Base-by-base conservation (phyloP, 2,113 vertebrate genomes). In the Spea bombifrons region DNA sequence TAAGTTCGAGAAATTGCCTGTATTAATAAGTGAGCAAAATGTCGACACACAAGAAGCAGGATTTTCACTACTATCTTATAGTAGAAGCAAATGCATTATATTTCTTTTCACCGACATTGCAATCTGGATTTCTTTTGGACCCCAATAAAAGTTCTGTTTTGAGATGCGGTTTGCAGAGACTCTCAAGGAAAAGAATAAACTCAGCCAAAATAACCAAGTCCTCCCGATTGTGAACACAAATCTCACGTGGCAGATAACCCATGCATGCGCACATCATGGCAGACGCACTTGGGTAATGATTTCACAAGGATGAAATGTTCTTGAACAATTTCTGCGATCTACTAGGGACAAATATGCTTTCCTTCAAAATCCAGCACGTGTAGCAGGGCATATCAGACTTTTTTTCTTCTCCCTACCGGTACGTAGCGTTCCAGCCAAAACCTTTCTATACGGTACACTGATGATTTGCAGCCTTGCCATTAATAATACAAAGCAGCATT, bases 221-320 rank as follows among this genome's bases (percentile, higher is more conserved):
- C 9, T 65, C 43, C 57, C 57, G 66, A 30, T 73, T 67, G 8
- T 59, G 30, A 59, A 73, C 49, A 80, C 63, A 67, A 67, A 79
- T 66, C 71, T 80, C 16, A 59, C 49, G 13, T 17, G 53, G 82
- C 80, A 85, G 82, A 81, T 46, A 71, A 71, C 69, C 65, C 72
- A 0, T 77, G 70, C 75, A 78, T 83, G 70, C 75, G 47, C 68
- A 5, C 53, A 76, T 71, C 74, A 5, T 73, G 82, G 80, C 82
- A 76, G 81, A 67, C 2, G 53, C 81, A 68, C 82, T 59, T 55
- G 67, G 71, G 72, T 66, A 76, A 75, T 30, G 75, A 87, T 82
- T 87, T 82, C 81, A 66, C 75, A 83, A 84, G 84, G 84, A 84
- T 85, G 86, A 84, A 70, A 65, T 82, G 81, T 84, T 85, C 83